Evolutionary conservation across 1,140 invertebrate genomes (phyloP), one percentile per base, ranked within the genome.

Genomic region (Scaptomyza pallida): DNA sequence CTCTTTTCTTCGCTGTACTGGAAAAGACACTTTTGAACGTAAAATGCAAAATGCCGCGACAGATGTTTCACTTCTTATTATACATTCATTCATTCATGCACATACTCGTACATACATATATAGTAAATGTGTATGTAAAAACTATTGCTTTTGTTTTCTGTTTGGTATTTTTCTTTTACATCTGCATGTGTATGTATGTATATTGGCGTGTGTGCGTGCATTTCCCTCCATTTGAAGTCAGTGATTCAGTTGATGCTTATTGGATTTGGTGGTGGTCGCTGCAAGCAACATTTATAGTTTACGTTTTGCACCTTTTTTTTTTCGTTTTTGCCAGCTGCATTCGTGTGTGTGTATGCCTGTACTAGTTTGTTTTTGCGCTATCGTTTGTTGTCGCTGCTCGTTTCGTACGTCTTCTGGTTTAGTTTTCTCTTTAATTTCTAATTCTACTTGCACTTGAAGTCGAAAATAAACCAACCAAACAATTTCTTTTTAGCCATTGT

Each of bases 41-140:
- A 82, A 82, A 78, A 75, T 75, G 76, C 71, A 61, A 79, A 79
- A 79, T 76, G 73, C 72, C 50, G 74, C 73, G 82, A 81, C 81
- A 85, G 82, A 85, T 85, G 81, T 85, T 78, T 73, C 48, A 55
- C 52, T 70, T 67, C 44, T 80, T 80, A 63, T 71, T 71, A 37
- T 61, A 37, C 23, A 73, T 80, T 43, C 37, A 63, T 64, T 13
- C 48, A 68, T 68, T 56, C 62, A 71, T 59, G 26, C 15, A 48
- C 21, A 1, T 1, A 45, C 41, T n/a, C n/a, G 19, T 17, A 5
- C 5, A 43, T 33, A 43, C n/a, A 26, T 37, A 37, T 54, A 13
- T 51, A 35, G 16, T 26, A n/a, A n/a, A n/a, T n/a, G n/a, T 3
- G 4, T n/a, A 37, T 37, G 33, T 37, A 37, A 37, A 30, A n/a